Conservation (phyloP, 2,888 invertebrate species). For the Crioceris asparagi region DNA sequence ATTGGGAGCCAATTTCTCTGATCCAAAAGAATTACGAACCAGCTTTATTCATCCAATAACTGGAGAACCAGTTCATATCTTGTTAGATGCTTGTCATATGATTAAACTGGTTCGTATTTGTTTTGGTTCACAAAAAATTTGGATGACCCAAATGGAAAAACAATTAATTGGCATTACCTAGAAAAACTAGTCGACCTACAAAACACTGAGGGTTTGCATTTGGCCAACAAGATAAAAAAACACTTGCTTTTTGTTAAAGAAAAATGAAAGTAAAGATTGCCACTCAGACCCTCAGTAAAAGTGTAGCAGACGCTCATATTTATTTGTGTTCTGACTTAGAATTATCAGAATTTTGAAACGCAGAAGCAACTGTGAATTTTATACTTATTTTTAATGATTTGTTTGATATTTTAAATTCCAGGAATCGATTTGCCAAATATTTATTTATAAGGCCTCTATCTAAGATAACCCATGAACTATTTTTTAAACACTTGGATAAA, state of each 20-base stretch:
- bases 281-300: constrained; percentile 16
- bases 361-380: constrained; percentile 5
- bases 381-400: constrained; percentile 6
- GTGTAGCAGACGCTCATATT: constrained; percentile 9
- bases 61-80: neutral
- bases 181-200: constrained; percentile 14
- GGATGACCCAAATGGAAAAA: constrained; percentile 3
- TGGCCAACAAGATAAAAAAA: constrained; percentile 16
- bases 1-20: constrained; percentile 2
- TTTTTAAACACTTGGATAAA: constrained; percentile 5
- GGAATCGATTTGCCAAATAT: constrained; percentile 7
- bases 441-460: constrained; percentile 6
- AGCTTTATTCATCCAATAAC: neutral
- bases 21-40: neutral
- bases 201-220: constrained; percentile 14
- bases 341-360: constrained; percentile 2
- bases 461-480: neutral
- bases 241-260: constrained; percentile 14
- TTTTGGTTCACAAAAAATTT: constrained; percentile 3
- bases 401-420: constrained; percentile 9
- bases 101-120: constrained; percentile 5
- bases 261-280: constrained; percentile 19
- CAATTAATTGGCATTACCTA: constrained; percentile 6
- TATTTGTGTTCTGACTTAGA: constrained; percentile 7
- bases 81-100: constrained; percentile 5